These are phyloP conservation scores for Prorops nasuta DNA, from an alignment of 1,140 invertebrate genomes.

Conservation along the genomic window DNA sequence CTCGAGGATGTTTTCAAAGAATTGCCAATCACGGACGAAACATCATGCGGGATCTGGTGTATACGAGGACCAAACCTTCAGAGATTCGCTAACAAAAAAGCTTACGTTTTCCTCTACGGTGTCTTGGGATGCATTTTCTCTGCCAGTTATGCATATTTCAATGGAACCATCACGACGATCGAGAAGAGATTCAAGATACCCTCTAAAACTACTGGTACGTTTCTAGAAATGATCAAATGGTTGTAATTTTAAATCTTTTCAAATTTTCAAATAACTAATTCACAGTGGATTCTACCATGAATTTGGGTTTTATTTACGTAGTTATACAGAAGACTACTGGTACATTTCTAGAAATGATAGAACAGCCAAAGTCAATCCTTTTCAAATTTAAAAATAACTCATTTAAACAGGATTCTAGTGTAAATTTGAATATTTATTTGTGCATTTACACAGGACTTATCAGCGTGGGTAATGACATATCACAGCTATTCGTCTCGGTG, in stretches of 20 bases:
- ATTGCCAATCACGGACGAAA: constrained; percentile 62
- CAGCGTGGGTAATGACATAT: constrained; percentile 69
- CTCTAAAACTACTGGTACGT: constrained; percentile 69
- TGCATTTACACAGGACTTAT: constrained; percentile 60
- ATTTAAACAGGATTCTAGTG: too few species aligned
- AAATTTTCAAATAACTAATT: too few species aligned
- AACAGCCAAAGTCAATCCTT: too few species aligned
- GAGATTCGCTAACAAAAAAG: constrained; percentile 73
- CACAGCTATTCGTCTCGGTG: constrained; percentile 60
- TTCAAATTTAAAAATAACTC: too few species aligned
- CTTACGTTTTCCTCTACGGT: constrained; percentile 72
- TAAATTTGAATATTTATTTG: constrained; percentile 4
- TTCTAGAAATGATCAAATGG: background rate
- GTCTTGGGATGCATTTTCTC: constrained; percentile 71
- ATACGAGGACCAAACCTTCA: constrained; percentile 61
- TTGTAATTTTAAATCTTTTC: too few species aligned
- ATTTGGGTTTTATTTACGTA: too few species aligned
- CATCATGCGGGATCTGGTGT: constrained; percentile 64
- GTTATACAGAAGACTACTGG: constrained; percentile 62
- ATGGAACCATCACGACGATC: constrained; percentile 75
- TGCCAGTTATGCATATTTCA: constrained; percentile 76
- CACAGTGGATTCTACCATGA: too few species aligned
- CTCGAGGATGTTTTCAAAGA: constrained; percentile 57
- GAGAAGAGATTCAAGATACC: constrained; percentile 81
- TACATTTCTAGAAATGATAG: constrained; percentile 40